Percentiles rank a stretch among this genome's conserved stretches.
These are phyloP conservation scores for Meghimatium bilineatum DNA, from an alignment of 2,888 invertebrate genomes.

Conservation along the genomic window DNA sequence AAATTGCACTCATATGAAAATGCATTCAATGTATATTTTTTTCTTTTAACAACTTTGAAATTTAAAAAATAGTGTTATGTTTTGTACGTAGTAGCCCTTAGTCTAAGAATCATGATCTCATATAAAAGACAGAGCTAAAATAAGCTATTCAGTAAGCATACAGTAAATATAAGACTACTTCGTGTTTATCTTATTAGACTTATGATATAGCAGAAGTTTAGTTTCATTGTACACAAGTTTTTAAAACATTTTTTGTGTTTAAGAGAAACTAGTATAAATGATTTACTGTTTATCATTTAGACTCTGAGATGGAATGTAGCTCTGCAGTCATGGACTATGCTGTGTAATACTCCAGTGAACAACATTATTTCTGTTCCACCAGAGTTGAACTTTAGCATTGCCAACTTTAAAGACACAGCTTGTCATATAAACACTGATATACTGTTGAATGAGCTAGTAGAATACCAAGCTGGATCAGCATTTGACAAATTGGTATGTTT, in stretches of 20 bases:
- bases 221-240: background rate
- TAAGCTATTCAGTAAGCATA: too few species aligned
- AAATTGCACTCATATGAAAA: conserved; percentile 6
- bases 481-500: conserved; percentile 25
- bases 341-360: conserved; percentile 35
- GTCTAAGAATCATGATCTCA: too few species aligned
- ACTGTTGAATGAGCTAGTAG: conserved; percentile 13
- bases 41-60: too few species aligned
- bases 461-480: conserved; percentile 3
- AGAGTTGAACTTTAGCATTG: conserved; percentile 35
- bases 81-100: too few species aligned
- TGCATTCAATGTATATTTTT: background rate
- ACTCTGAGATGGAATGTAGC: conserved; percentile 12
- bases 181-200: too few species aligned
- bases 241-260: background rate
- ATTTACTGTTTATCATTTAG: background rate
- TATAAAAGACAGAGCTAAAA: too few species aligned
- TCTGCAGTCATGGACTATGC: conserved; percentile 28
- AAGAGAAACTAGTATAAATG: background rate
- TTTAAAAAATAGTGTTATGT: too few species aligned
- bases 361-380: conserved; percentile 39
- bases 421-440: conserved; percentile 28
- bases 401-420: background rate
- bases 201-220: too few species aligned
- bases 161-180: too few species aligned